Evolutionary conservation across 2,888 invertebrate genomes (phyloP), one percentile per base, ranked within the genome.

Genomic region (Thereva unica): DNA sequence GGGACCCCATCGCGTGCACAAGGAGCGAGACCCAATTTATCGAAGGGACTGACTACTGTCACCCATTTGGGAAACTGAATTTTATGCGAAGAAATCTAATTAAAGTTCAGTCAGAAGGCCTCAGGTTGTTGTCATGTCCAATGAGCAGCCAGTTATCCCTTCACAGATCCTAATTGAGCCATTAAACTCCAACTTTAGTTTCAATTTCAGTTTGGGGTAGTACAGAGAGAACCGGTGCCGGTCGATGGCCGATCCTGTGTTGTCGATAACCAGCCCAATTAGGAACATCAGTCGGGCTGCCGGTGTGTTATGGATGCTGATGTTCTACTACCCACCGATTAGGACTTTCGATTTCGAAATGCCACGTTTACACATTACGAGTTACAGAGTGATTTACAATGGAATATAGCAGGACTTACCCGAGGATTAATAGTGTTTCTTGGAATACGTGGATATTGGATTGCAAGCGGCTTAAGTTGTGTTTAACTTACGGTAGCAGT

Each of bases 121-220:
- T 47, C 57, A 59, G 47, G 38, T 12, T 59, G 57, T 59, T 57
- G 45, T 59, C 47, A 59, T 59, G 57, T 59, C 57, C 57, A 38
- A 47, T 47, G 38, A 59, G 7, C 23, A 23, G 47, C 38, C 37
- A 47, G 12, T 59, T 59, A 47, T 59, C 57, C 47, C 7, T 37
- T 38, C 8, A 4, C 5, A 10, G 12, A 59, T 59, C 57, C 57
- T 59, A 59, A 59, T 57, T 45, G 57, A 45, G n/a, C 38, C 47
- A 59, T 59, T 59, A 59, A 59, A 59, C 12, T 59, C 57, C 47
- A 59, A 47, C 47, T 47, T 47, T 4, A 38, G 6, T 23, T 38
- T 23, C 12, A 37, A 47, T 47, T 47, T 38, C 9, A 38, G 42
- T 9, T 9, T 42, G 9, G 7, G 42, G 42, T 23, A n/a, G 23